These are phyloP conservation scores for Poicephalus meyeri DNA, from an alignment of 2,113 vertebrate species.

Conservation along the genomic window DNA sequence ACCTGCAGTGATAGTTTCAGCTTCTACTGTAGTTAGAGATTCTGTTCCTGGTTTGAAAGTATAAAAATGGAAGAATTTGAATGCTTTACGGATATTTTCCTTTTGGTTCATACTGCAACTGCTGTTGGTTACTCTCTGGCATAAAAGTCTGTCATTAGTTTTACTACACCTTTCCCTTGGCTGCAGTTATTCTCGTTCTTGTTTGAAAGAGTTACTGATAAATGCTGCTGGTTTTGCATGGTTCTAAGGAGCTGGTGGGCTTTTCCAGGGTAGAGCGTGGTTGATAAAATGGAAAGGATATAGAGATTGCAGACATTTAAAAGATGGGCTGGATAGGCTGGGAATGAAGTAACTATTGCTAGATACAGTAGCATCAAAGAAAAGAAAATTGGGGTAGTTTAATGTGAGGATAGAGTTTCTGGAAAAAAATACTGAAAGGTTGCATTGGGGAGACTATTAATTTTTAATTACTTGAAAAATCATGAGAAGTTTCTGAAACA, in stretches of 20 bases:
- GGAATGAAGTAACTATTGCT: neutral
- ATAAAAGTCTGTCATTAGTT: neutral
- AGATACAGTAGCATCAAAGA: neutral
- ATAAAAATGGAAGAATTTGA: neutral
- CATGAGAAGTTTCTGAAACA: neutral
- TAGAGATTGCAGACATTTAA: neutral
- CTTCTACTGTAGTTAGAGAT: neutral
- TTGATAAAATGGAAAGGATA: neutral
- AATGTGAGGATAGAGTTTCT: neutral
- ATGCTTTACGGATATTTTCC: neutral
- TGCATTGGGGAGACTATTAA: neutral
- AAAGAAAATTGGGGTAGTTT: neutral
- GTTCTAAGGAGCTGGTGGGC: neutral
- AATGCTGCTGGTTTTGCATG: neutral
- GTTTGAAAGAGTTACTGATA: neutral
- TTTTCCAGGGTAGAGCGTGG: fast-evolving
- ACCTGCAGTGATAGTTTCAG: neutral
- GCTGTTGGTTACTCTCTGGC: neutral
- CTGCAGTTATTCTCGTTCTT: neutral
- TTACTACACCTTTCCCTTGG: neutral
- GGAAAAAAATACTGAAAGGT: neutral
- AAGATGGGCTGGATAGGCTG: neutral
- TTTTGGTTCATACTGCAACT: neutral
- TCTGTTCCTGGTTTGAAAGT: neutral
- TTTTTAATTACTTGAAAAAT: neutral